Conservation (phyloP, 2,888 invertebrate genomes). For the Bellardia pandia region DNA sequence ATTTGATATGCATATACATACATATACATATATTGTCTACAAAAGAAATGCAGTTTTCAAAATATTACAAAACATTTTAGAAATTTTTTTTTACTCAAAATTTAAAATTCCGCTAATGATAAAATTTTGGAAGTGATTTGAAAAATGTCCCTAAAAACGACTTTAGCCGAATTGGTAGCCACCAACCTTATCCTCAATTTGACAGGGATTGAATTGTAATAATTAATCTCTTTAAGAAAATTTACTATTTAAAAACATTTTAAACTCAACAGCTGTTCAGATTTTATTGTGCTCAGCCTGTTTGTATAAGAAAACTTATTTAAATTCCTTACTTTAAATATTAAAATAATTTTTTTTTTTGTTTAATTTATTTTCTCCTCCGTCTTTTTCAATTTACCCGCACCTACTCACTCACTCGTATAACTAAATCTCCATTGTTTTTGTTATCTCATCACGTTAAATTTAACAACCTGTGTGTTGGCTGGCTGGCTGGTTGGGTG, state of each 20-base stretch:
- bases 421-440: conserved; percentile 15
- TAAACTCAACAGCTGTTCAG: background rate
- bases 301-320: background rate
- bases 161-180: too few species aligned
- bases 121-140: too few species aligned
- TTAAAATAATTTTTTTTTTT: conserved; percentile 2
- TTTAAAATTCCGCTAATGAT: too few species aligned
- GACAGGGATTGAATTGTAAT: too few species aligned
- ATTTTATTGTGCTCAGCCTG: background rate
- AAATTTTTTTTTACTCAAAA: too few species aligned
- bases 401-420: background rate
- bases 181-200: too few species aligned
- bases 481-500: background rate
- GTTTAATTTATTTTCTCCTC: background rate
- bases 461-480: conserved; percentile 50
- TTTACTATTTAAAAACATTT: background rate
- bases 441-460: conserved; percentile 48
- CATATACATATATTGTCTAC: too few species aligned
- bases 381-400: conserved; percentile 13
- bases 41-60: too few species aligned
- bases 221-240: too few species aligned
- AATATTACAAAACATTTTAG: too few species aligned
- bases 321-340: conserved; percentile 40
- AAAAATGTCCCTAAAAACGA: too few species aligned
- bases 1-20: too few species aligned